These are phyloP conservation scores for Daphoenositta chrysoptera DNA, from an alignment of 2,113 vertebrate species.

Conservation along the genomic window DNA sequence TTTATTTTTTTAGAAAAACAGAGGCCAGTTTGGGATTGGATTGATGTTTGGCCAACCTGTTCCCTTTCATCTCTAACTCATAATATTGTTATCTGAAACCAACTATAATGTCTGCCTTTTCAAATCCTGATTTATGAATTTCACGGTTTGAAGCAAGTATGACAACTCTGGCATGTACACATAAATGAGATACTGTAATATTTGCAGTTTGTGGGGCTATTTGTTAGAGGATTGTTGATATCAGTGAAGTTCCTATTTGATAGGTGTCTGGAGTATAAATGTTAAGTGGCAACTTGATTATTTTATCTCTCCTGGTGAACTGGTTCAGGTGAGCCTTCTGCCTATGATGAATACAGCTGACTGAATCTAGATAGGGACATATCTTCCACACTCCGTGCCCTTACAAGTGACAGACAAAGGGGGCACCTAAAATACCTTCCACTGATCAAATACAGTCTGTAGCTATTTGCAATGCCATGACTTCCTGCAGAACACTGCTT, in stretches of 20 bases:
- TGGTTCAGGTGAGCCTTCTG: background rate
- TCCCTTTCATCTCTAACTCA: slow-evolving; percentile 41
- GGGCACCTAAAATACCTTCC: background rate
- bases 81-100: slow-evolving; percentile 54
- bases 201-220: background rate
- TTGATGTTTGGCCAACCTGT: slow-evolving; percentile 41
- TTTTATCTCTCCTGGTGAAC: background rate
- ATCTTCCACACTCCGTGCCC: background rate
- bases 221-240: background rate
- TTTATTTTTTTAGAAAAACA: background rate
- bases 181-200: background rate
- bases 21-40: background rate
- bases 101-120: slow-evolving; percentile 17
- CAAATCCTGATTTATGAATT: slow-evolving; percentile 45
- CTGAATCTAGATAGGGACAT: background rate
- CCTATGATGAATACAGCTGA: background rate
- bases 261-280: background rate
- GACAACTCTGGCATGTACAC: background rate
- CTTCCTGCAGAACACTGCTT: background rate
- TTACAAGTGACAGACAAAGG: background rate
- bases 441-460: background rate
- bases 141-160: slow-evolving; percentile 1
- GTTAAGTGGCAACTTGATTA: background rate
- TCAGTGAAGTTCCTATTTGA: background rate
- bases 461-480: background rate